Conservation (phyloP, 2,797 vertebrate species). For the Passerculus sandwichensis region DNA sequence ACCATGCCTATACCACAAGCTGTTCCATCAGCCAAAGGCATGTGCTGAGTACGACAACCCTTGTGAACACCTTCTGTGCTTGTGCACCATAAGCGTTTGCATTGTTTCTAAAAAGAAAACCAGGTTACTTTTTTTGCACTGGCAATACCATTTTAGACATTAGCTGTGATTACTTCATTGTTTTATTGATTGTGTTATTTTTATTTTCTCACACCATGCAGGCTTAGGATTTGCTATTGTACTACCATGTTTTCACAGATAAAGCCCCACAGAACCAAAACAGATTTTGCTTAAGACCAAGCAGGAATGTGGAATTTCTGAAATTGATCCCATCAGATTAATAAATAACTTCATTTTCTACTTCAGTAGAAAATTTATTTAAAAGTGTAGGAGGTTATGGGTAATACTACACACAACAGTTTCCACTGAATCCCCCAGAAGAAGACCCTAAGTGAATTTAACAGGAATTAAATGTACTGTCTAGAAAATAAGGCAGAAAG, state of each 20-base stretch:
- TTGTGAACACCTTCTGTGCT: conserved; percentile 91
- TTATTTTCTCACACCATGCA: background rate
- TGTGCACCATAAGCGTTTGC: conserved; percentile 95
- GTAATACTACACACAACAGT: background rate
- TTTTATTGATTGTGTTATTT: background rate
- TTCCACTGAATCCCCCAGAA: background rate
- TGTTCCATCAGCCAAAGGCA: conserved; percentile 95
- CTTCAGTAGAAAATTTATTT: background rate
- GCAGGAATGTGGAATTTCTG: background rate
- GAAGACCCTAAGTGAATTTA: background rate
- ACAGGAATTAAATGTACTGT: background rate
- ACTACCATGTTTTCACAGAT: background rate
- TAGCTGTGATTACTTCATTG: background rate
- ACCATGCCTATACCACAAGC: conserved; percentile 94
- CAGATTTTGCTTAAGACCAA: background rate
- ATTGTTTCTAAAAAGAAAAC: conserved; percentile 85
- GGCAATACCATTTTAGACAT: background rate
- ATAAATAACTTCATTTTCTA: background rate
- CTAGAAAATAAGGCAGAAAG: background rate
- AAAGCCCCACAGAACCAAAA: background rate
- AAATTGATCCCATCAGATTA: background rate
- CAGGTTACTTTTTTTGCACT: background rate
- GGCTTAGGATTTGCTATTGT: background rate
- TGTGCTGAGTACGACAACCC: conserved; percentile 95
- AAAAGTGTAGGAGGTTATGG: rapidly evolving